Evolutionary conservation across 2,113 vertebrate genomes (phyloP).

Genomic region (Chloroceryle aenea): DNA sequence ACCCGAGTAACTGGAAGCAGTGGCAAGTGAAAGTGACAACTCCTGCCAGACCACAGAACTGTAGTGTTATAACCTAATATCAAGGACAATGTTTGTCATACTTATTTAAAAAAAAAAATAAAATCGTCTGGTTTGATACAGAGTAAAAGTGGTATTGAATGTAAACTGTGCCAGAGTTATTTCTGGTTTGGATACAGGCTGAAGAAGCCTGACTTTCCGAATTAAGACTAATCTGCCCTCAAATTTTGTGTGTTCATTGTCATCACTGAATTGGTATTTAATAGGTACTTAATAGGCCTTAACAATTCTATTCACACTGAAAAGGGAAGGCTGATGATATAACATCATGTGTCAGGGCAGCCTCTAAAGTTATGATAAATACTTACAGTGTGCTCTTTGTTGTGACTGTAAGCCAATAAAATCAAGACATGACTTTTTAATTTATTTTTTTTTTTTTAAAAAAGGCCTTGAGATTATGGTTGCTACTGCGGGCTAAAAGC

Average conservation of each 20-base stretch:
- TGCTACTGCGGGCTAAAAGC: background rate
- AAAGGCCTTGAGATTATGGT: background rate
- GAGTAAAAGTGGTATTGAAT: background rate
- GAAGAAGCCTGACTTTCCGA: background rate
- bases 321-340: background rate
- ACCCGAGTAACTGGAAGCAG: background rate
- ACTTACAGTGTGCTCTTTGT: background rate
- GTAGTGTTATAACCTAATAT: background rate
- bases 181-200: background rate
- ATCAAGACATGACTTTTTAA: background rate
- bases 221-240: background rate
- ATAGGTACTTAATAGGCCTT: background rate
- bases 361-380: background rate
- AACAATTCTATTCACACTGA: background rate
- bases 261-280: fast-evolving
- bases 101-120: background rate
- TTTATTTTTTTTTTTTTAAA: background rate
- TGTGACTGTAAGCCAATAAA: background rate
- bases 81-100: background rate
- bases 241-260: background rate
- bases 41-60: background rate
- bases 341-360: background rate
- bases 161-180: background rate
- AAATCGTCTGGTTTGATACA: background rate
- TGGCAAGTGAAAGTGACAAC: conserved; percentile 8